These are phyloP conservation scores for Eristalis intricaria DNA, from an alignment of 2,888 invertebrate species.

Conservation along the genomic window DNA sequence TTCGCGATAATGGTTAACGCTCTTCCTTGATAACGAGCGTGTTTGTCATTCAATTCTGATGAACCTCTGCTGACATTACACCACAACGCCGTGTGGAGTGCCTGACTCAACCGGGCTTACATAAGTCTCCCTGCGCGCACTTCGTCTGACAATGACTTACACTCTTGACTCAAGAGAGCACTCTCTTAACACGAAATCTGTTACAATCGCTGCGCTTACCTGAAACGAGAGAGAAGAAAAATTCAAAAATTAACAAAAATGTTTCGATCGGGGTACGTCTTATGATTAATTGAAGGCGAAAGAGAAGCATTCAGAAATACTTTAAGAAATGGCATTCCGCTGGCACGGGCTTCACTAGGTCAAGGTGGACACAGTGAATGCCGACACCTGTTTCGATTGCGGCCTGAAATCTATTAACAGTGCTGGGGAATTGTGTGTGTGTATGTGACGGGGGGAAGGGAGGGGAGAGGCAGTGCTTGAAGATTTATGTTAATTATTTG, in stretches of 20 bases:
- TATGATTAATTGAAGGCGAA: slow-evolving; percentile 3
- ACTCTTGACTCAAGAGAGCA: not conserved
- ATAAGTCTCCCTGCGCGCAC: not conserved
- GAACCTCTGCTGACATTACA: not conserved
- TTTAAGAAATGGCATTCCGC: slow-evolving; percentile 13
- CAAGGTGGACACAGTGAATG: slow-evolving; percentile 45
- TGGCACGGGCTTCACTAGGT: slow-evolving; percentile 60
- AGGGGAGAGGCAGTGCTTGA: not conserved
- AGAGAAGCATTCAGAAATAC: not conserved
- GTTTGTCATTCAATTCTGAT: not conserved
- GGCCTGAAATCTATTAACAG: slow-evolving; percentile 11
- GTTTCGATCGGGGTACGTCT: slow-evolving; percentile 11
- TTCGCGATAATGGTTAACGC: not conserved
- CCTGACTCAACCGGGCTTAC: not conserved
- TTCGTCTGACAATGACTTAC: not conserved
- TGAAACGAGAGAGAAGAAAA: slow-evolving; percentile 38
- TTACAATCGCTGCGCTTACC: slow-evolving; percentile 55
- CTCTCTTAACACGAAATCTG: not conserved
- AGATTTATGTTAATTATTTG: not conserved
- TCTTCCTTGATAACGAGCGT: not conserved
- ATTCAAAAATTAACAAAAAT: slow-evolving; percentile 21
- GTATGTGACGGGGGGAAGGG: not conserved
- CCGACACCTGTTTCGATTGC: slow-evolving; percentile 46
- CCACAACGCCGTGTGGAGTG: not conserved
- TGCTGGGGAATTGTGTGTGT: not conserved